Conservation (phyloP, 2,888 invertebrate genomes). For the Cheilosia vernalis region DNA sequence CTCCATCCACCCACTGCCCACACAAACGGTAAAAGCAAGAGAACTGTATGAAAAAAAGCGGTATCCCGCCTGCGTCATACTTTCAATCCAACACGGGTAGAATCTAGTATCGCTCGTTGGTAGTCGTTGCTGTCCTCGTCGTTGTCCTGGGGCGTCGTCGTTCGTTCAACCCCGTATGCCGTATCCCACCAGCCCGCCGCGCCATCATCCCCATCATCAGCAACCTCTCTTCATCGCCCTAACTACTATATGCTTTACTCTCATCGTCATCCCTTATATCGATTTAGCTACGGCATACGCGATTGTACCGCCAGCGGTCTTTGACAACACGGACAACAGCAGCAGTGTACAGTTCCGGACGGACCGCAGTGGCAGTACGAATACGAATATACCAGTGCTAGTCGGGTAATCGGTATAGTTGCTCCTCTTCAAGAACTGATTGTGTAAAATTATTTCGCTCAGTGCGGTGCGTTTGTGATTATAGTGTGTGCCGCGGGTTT, state of each 20-base stretch:
- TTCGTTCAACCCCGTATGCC: conserved; percentile 61
- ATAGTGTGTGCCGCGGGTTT: conserved; percentile 10
- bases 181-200: conserved; percentile 23
- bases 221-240: conserved; percentile 48
- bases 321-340: conserved; percentile 51
- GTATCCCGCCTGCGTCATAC: conserved; percentile 74
- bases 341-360: conserved; percentile 47
- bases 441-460: conserved; percentile 15
- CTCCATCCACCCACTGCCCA: conserved; percentile 17
- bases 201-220: conserved; percentile 35
- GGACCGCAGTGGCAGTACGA: conserved; percentile 35
- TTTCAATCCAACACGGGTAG: conserved; percentile 51
- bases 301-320: conserved; percentile 74
- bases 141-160: conserved; percentile 52
- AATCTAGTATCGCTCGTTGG: conserved; percentile 58
- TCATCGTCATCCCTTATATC: conserved; percentile 73
- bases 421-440: conserved; percentile 18
- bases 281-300: conserved; percentile 67
- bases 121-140: conserved; percentile 43
- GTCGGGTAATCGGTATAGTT: background rate
- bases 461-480: conserved; percentile 17
- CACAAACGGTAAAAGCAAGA: conserved; percentile 44
- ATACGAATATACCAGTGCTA: background rate
- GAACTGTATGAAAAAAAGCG: conserved; percentile 55
- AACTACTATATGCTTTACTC: conserved; percentile 56